These are phyloP conservation scores for Oscheius myriophilus DNA, from an alignment of 2,888 invertebrate genomes.

Conservation along the genomic window DNA sequence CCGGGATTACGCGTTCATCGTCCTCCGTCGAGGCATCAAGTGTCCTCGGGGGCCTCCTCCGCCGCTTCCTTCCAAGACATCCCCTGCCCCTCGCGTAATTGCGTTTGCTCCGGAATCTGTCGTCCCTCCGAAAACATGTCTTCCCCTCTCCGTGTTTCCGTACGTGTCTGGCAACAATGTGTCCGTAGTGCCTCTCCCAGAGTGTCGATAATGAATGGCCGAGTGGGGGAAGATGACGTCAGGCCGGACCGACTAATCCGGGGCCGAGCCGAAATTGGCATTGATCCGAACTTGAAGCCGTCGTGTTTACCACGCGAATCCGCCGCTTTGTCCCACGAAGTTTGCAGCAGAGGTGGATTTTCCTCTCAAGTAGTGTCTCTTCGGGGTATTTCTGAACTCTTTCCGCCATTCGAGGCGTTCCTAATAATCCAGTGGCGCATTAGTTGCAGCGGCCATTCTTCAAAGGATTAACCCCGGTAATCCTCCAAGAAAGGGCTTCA, in stretches of 20 bases:
- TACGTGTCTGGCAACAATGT: not conserved
- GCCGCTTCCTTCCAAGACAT: constrained; percentile 1
- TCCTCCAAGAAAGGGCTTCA: no score
- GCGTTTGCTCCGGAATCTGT: constrained; percentile 17
- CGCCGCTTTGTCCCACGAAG: not conserved
- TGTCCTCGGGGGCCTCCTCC: constrained; percentile 25
- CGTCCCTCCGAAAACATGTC: constrained; percentile 2
- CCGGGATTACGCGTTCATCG: constrained; percentile 26
- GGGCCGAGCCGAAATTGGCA: constrained; percentile 19
- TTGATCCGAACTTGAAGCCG: constrained; percentile 20
- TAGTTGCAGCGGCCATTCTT: not conserved
- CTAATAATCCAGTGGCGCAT: not conserved
- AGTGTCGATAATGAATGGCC: constrained; percentile 15
- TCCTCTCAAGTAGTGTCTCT: not conserved
- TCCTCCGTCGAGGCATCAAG: constrained; percentile 15
- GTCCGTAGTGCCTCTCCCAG: not conserved
- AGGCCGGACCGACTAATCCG: constrained; percentile 9
- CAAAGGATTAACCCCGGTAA: not conserved
- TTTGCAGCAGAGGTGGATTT: constrained; percentile 6
- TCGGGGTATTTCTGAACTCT: not conserved
- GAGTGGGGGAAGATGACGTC: not conserved
- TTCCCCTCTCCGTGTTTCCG: not conserved
- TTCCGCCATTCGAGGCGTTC: constrained; percentile 9
- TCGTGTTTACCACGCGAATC: not conserved
- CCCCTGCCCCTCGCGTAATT: constrained; percentile 15